Evolutionary conservation across 2,888 invertebrate genomes (phyloP).

Genomic region (Azorinus chamasolen): DNA sequence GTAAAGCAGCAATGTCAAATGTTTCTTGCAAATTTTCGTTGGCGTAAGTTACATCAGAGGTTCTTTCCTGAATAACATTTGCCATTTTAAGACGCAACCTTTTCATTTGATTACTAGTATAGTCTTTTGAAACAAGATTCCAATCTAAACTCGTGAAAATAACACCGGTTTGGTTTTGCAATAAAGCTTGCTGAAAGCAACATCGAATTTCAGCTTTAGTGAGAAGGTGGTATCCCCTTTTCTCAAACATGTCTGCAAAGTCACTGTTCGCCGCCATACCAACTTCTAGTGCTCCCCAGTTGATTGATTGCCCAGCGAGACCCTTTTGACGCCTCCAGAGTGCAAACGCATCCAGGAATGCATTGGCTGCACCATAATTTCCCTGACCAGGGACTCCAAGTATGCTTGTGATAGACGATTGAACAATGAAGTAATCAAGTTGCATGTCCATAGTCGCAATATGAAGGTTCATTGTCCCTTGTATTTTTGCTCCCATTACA

Average conservation of each 20-base stretch:
- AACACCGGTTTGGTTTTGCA: conserved; percentile 28
- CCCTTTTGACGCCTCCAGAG: conserved; percentile 53
- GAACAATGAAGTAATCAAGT: conserved; percentile 71
- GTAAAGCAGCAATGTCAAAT: background rate
- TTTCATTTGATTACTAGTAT: no score
- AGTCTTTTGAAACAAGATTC: conserved; percentile 7
- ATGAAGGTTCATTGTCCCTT: conserved; percentile 72
- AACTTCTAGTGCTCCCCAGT: conserved; percentile 72
- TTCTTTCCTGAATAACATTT: no score
- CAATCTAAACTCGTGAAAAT: conserved; percentile 35
- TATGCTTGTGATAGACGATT: conserved; percentile 70
- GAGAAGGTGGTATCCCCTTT: conserved; percentile 35
- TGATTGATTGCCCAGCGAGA: conserved; percentile 65
- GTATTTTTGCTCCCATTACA: conserved; percentile 55
- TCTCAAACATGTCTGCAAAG: conserved; percentile 22
- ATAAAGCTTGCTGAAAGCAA: conserved; percentile 33
- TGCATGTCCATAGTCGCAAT: conserved; percentile 37
- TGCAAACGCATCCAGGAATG: conserved; percentile 70
- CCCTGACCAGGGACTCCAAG: conserved; percentile 70
- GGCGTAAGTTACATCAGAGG: no score
- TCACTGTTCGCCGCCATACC: conserved; percentile 54
- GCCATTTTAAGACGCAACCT: no score
- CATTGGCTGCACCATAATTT: conserved; percentile 73
- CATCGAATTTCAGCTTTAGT: conserved; percentile 26
- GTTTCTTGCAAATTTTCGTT: no score